These are phyloP conservation scores for Luidia sarsii DNA, from an alignment of 53 echinoderm and acorn worm species.

Conservation along the genomic window DNA sequence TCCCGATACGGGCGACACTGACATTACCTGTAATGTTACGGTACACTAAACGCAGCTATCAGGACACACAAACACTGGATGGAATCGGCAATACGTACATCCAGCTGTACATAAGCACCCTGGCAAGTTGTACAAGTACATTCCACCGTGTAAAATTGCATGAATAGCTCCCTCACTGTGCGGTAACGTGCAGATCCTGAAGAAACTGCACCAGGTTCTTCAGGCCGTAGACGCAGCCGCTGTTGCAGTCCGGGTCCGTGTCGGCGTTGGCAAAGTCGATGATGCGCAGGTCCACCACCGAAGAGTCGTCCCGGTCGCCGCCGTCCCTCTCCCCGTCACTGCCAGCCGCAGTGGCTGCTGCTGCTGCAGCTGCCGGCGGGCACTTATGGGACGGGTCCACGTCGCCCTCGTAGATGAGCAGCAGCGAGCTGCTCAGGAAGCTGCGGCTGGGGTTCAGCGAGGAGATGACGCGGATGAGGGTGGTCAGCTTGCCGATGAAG, in stretches of 20 bases:
- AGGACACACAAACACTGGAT: too few relatives aligned
- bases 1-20: too few relatives aligned
- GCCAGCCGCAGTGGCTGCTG: too few relatives aligned
- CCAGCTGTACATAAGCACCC: too few relatives aligned
- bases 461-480: conserved; percentile 54
- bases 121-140: too few relatives aligned
- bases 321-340: too few relatives aligned
- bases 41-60: too few relatives aligned
- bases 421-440: conserved; percentile 81
- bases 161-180: too few relatives aligned
- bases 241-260: conserved; percentile 15
- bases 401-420: conserved; percentile 83
- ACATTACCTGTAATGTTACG: too few relatives aligned
- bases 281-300: conserved; percentile 64
- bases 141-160: too few relatives aligned
- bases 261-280: conserved; percentile 85
- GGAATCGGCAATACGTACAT: too few relatives aligned
- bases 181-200: conserved; percentile 18
- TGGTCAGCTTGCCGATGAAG: conserved; percentile 56
- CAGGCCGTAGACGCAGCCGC: conserved; percentile 80
- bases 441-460: conserved; percentile 50
- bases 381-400: not conserved
- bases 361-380: too few relatives aligned
- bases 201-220: conserved; percentile 75
- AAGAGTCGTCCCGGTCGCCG: not conserved